Conservation (phyloP, 64 coral and sea anemone genomes). For the Stichodactyla mertensii region DNA sequence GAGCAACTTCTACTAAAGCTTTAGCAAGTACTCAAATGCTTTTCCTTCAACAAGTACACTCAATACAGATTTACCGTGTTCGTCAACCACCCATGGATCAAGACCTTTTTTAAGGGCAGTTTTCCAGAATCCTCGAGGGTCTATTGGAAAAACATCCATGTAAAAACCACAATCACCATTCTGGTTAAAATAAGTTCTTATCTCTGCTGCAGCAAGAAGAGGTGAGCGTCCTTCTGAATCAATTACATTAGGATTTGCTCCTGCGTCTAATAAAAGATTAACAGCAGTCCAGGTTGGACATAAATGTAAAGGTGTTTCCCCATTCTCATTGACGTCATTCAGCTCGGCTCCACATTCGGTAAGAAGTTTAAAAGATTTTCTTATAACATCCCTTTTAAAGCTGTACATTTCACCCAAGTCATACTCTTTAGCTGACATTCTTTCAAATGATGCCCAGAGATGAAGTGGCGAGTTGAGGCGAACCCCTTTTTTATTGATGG, state of each 20-base stretch:
- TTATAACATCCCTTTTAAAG: not conserved
- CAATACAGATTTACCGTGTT: too few species aligned
- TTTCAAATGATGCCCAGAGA: not conserved
- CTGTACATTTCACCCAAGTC: not conserved
- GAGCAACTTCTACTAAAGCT: too few species aligned
- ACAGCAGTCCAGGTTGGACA: not conserved
- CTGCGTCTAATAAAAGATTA: not conserved
- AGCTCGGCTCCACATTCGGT: not conserved
- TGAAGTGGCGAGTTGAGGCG: conserved; percentile 12
- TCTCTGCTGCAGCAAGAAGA: not conserved
- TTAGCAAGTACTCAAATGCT: too few species aligned
- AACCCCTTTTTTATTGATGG: not conserved
- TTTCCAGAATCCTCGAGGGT: too few species aligned
- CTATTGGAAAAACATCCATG: too few species aligned
- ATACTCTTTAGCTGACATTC: too few species aligned
- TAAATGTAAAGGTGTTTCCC: not conserved
- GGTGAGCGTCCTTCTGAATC: not conserved
- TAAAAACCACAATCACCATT: too few species aligned
- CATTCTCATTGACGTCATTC: not conserved
- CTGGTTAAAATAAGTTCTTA: too few species aligned
- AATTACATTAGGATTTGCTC: not conserved
- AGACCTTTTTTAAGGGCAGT: too few species aligned
- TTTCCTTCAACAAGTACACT: too few species aligned
- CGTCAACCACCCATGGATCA: too few species aligned
- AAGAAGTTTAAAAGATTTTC: not conserved